Conservation (phyloP, 2,797 vertebrate genomes). For the Dryobates pubescens region DNA sequence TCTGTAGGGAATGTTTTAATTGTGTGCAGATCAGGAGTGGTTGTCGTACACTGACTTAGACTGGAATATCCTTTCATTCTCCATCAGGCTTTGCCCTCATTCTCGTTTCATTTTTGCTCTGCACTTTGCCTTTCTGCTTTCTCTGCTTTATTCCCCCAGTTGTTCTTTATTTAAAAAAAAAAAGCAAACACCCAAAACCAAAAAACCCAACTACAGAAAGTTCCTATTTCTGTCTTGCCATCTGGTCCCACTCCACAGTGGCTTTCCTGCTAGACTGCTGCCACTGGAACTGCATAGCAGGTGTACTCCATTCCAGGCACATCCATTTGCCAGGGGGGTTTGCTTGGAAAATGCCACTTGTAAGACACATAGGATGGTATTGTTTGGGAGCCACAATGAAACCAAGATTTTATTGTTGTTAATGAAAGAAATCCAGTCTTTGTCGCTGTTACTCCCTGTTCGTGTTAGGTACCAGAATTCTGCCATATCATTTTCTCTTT, state of each 20-base stretch:
- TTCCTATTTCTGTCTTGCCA: slow-evolving; percentile 23
- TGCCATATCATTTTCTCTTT: not conserved
- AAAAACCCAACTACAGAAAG: not conserved
- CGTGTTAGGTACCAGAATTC: not conserved
- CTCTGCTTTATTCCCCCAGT: not conserved
- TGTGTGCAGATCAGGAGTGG: not conserved
- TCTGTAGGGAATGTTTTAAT: slow-evolving; percentile 22
- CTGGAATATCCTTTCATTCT: not conserved
- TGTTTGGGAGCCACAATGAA: not conserved
- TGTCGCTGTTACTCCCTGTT: not conserved
- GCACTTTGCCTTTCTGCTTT: not conserved
- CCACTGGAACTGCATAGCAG: not conserved
- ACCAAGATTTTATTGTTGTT: not conserved
- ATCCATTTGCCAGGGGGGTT: not conserved
- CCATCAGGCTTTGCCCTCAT: not conserved
- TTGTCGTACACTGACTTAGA: not conserved
- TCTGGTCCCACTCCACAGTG: not conserved
- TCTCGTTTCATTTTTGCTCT: not conserved
- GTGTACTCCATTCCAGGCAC: not conserved
- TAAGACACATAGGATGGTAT: not conserved
- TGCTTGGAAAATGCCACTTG: slow-evolving; percentile 20
- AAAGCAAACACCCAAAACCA: too few species aligned
- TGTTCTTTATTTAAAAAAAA: not conserved
- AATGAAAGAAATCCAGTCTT: not conserved
- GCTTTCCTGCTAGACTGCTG: not conserved